Evolutionary conservation across 2,797 vertebrate species (phyloP), one percentile per base, ranked within the genome.

Genomic region (Acrossocheilus fasciatus): DNA sequence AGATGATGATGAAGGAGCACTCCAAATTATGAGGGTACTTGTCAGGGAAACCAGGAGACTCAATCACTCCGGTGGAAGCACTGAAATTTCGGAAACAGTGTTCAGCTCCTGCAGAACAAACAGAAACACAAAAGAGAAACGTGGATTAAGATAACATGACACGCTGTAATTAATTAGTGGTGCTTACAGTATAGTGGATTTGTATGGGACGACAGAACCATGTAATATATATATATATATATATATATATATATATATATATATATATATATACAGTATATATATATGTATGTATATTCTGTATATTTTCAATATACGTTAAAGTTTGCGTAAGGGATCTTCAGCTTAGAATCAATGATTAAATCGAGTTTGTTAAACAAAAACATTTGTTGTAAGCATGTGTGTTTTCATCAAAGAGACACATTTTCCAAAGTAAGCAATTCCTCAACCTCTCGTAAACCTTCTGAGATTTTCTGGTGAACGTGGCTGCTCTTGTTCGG

Each of bases 31-130:
- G 96, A 6, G 97, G 97, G 90, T 97, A 97, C 89, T 97, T 97
- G 92, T 97, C 97, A 2, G 97, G 97, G 89, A 96, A 97, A 57
- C 96, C 96, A 0, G 97, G 97, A 66, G 97, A 97, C 89, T 97
- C 96, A 6, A 97, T 97, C 82, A 96, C 95, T 34, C 97, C 96
- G 0, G 95, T 96, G 59, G 92, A 91, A 85, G 94, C 94, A 7
- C 96, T 97, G 92, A 97, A 97, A 91, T 97, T 97, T 87, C 95
- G 96, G 64, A 97, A 97, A 89, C 97, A 97, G 92, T 98, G 98
- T 90, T 99, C 98, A 0, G 98, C 98, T 85, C 98, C 98, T 99
- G 90, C 4, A 87, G 87, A 34, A 90, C 81, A 62, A 68, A 72
- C 41, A 20, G 41, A 64, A 93, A 68, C 0, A 86, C 54, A 81